These are phyloP conservation scores for Nasalis larvatus DNA, from an alignment of 2,113 vertebrate species.

Conservation along the genomic window DNA sequence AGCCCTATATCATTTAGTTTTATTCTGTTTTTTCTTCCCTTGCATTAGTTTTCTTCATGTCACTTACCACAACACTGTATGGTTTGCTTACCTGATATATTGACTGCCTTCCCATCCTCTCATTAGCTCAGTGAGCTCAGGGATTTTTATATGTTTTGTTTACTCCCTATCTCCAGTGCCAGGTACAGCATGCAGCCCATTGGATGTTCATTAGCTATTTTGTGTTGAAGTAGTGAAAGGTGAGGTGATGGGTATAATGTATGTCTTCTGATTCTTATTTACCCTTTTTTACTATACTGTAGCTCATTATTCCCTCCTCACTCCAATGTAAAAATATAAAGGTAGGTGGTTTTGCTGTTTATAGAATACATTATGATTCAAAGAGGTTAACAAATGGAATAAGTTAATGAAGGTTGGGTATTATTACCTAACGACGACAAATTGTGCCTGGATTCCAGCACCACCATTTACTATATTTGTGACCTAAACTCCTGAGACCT, in stretches of 20 bases:
- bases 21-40: background rate
- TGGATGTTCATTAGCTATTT: too few relatives aligned
- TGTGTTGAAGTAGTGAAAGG: background rate
- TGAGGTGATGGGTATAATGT: background rate
- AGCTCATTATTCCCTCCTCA: background rate
- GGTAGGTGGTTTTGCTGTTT: background rate
- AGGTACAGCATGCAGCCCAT: background rate
- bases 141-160: background rate
- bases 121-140: background rate
- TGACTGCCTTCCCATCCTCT: background rate
- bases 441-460: background rate
- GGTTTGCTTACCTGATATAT: background rate
- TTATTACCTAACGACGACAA: background rate
- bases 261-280: background rate
- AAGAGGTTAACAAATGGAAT: background rate
- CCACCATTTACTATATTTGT: background rate
- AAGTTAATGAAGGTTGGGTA: background rate
- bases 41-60: background rate
- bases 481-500: background rate
- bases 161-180: background rate
- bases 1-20: background rate
- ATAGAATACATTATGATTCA: background rate
- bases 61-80: background rate
- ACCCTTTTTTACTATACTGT: background rate
- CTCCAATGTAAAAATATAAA: background rate